Conservation (phyloP, 2,113 vertebrate species). For the Aspidoscelis tigris region DNA sequence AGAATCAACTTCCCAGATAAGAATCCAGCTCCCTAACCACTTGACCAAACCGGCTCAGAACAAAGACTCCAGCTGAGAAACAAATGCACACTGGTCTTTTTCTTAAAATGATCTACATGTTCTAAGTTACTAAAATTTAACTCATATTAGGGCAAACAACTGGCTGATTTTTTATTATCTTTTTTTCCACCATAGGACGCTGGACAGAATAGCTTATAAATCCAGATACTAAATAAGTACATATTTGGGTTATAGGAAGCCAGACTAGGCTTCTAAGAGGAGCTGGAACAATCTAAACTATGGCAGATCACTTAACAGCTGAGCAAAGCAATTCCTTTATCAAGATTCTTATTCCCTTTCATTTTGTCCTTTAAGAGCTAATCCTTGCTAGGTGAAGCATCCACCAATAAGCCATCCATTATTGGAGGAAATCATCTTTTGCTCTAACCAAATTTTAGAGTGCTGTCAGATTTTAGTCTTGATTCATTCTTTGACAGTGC, state of each 20-base stretch:
- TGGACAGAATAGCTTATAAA: no score
- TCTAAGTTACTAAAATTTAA: no score
- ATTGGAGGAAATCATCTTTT: slow-evolving; percentile 12
- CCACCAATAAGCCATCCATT: slow-evolving; percentile 2
- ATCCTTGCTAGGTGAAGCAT: slow-evolving; percentile 15
- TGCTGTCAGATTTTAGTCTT: neutral
- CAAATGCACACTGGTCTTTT: neutral
- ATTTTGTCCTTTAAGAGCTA: slow-evolving; percentile 11
- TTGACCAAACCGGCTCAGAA: no score
- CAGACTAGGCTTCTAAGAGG: neutral
- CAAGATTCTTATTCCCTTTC: neutral
- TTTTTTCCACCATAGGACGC: neutral
- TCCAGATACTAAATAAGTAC: no score
- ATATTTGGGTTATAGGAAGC: no score
- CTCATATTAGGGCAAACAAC: no score
- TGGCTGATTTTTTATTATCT: neutral
- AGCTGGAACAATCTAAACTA: neutral
- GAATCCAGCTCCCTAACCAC: no score
- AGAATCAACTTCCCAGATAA: no score
- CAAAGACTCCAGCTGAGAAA: neutral
- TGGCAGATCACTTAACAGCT: neutral
- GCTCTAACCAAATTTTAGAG: slow-evolving; percentile 24
- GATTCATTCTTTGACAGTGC: slow-evolving; percentile 19
- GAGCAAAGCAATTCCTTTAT: neutral
- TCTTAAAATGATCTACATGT: no score